Evolutionary conservation across 1,140 invertebrate species (phyloP), one percentile per base, ranked within the genome.

Genomic region (Heliconius congener): DNA sequence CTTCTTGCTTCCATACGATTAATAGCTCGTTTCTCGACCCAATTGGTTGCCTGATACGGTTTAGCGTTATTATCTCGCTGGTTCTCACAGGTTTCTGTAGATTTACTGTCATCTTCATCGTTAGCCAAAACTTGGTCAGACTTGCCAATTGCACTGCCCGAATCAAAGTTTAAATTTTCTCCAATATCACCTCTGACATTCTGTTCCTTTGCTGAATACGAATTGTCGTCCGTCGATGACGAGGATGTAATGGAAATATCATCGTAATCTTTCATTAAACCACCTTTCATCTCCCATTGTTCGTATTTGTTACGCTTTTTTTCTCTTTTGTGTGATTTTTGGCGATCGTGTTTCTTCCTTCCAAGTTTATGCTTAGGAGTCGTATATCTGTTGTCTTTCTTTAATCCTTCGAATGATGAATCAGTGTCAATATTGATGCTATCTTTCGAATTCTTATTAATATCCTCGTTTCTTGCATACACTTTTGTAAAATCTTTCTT

Each of bases 251-350:
- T 52, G 27, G 89, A 89, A 52, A 90, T 81, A 55, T 89, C 87
- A 83, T 92, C 91, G 85, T 88, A 92, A 79, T 91, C 89, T 76
- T 88, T 90, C 23, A 91, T 77, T 71, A 92, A 88, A 46, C 91
- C 92, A 34, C 90, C 89, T 78, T 94, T 94, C 81, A 92, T 91
- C 83, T 93, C 89, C 88, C 89, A 93, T 70, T 92, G 87, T 77
- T 91, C 91, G 83, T 92, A 90, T 79, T 90, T 93, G 76, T 90
- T 89, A 34, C 85, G 88, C 39, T 88, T 90, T 74, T 93, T 93
- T 77, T 90, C 88, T 79, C 91, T 94, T 82, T 91, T 93, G 66
- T 89, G 85, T 55, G 77, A 82, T 71, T 92, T 92, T 23, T 88
- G 86, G 27, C 88, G 86, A 60, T 90, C 84, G 66, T 87, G 74